Base-by-base conservation (phyloP, 37 sponge, comb jelly and placozoan genomes). In the Axinella damicornis region DNA sequence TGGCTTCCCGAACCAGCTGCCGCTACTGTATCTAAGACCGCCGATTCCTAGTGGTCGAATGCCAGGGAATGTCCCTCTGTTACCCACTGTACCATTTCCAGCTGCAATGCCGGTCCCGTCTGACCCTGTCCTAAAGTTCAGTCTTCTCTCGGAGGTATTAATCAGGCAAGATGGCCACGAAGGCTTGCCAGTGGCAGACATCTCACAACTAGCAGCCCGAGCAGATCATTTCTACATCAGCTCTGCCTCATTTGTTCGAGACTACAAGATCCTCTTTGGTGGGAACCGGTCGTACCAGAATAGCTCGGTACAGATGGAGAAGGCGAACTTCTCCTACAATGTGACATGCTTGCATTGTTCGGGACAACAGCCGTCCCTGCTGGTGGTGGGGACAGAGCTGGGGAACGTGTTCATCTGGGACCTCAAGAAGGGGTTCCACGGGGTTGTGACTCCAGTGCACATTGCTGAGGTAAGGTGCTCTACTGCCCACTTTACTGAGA, bases 141-240 rank as follows among this genome's bases (percentile, higher is more conserved):
- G 17, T 25, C 83, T 88, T 46, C 83, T 88, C 33, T 76, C 89
- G 18, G 77, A 82, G 53, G 77, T 88, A 4, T 21, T 30, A 17
- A 21, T 65, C 32, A 32, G 22, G 54, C 46, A 56, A 37, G 32
- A 62, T 21, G 32, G 33, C 12, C 64, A 36, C 0, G 33, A 0
- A 6, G 35, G 16, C 0, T 30, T 30, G 28, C 30, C 32, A 0
- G 62, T 82, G 36, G 22, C 56, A 11, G 55, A 83, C 35, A 57
- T 78, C 31, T 65, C 79, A 2, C 73, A 77, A 21, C 66, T 84
- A 38, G 32, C 80, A 22, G 54, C 78, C 5, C n/a, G 84, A 12
- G 84, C 79, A 14, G 90, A 89, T 34, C 90, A 89, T 39, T 78
- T 89, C 71, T 83, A 71, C 71, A 40, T 89, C 22, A 73, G 58